phyloP scores from a whole-genome alignment of 2,888 invertebrate species.

The Phytoseiulus persimilis region DNA sequence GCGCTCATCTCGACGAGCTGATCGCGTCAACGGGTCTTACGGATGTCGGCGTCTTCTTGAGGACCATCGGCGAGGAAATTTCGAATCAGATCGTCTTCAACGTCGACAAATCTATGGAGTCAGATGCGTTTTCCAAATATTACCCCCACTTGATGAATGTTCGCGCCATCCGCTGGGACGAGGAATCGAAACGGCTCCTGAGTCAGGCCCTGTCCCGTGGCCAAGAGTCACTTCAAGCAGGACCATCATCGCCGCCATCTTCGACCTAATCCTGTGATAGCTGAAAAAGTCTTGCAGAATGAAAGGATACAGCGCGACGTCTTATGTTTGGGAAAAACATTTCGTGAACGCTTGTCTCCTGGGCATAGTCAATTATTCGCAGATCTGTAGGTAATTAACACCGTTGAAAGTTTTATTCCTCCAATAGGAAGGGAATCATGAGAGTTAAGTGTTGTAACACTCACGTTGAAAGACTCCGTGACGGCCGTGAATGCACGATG shows the following conservation, averaged over 20 bases:
- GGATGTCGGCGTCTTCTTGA: constrained; percentile 26
- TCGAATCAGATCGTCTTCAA: constrained; percentile 30
- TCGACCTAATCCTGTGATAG: not conserved
- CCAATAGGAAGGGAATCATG: not conserved
- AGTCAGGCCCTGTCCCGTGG: constrained; percentile 34
- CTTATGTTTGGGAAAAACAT: not conserved
- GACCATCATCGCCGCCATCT: not conserved
- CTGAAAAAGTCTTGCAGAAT: not conserved
- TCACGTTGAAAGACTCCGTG: too few relatives aligned
- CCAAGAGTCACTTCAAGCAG: not conserved
- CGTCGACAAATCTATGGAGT: constrained; percentile 23
- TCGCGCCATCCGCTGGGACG: constrained; percentile 38
- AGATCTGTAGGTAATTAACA: not conserved
- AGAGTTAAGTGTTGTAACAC: not conserved
- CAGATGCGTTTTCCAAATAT: constrained; percentile 24
- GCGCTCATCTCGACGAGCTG: constrained; percentile 37
- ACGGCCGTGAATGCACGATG: too few relatives aligned
- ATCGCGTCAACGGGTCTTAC: constrained; percentile 35
- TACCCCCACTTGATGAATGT: not conserved
- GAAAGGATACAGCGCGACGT: not conserved
- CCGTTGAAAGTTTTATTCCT: not conserved
- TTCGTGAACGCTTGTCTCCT: not conserved
- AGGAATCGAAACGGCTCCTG: constrained; percentile 29
- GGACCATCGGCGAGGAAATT: constrained; percentile 31
- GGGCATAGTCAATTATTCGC: not conserved